Evolutionary conservation across 2,113 vertebrate species (phyloP), one percentile per base, ranked within the genome.

Genomic region (Castor canadensis): DNA sequence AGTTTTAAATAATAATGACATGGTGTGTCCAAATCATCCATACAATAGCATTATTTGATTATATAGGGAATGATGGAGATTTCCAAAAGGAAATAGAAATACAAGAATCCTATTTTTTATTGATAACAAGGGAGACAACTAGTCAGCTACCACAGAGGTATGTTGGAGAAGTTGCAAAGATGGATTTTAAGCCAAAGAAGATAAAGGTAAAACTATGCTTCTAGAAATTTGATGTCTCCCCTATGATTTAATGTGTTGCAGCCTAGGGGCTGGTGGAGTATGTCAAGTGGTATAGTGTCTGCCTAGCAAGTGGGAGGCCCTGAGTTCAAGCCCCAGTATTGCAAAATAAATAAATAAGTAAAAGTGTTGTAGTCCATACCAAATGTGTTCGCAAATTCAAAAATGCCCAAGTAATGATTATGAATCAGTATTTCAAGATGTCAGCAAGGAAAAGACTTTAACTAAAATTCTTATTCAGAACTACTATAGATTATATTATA

Each of bases 391-490:
- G 52, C 22, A 96, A 86, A 95, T 87, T 83, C 26, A 72, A 62
- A 71, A 58, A 71, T 43, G 26, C 35, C 69, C 6, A 54, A 69
- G 30, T 56, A 69, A 66, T 89, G 71, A 94, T 47, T 47, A 56
- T n/a, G 32, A 89, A 73, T 92, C 72, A 91, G 1, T 69, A 52
- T 69, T 83, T 95, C 52, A 95, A 75, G 22, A 26, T 80, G 6
- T 13, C 8, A 52, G 9, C 58, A 30, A 89, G 8, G 49, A 35
- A 49, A 84, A 83, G 66, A 85, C 8, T 5, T 54, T 30, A 60
- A 30, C 20, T 72, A 71, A 91, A 94, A 93, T 89, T 69, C 38
- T 79, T n/a, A n/a, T n/a, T n/a, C n/a, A n/a, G n/a, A n/a, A n/a
- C n/a, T n/a, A n/a, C n/a, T n/a, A n/a, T n/a, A n/a, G n/a, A n/a